A percentile compares a stretch with the other conserved stretches of the same genome.
These are phyloP conservation scores for Theristus sp. DNA, from an alignment of 2,888 invertebrate genomes.

Conservation along the genomic window DNA sequence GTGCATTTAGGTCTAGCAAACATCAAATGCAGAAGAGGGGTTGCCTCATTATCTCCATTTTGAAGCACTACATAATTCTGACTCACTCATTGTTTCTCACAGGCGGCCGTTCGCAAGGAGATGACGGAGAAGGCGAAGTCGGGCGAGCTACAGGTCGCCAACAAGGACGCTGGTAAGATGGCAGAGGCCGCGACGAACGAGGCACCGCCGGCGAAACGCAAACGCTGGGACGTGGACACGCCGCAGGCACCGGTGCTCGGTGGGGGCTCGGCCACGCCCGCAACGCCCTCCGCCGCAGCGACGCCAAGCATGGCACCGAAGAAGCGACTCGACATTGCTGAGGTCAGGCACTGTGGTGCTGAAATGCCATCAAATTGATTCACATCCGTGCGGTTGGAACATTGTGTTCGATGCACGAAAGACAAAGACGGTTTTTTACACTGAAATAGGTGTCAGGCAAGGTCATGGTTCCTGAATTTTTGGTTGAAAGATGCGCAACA, in stretches of 20 bases:
- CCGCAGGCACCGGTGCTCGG: constrained; percentile 10
- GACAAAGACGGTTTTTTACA: too few relatives aligned
- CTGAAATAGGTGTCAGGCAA: too few relatives aligned
- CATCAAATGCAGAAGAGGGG: too few relatives aligned
- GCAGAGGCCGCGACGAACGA: constrained; percentile 41
- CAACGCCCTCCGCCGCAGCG: constrained; percentile 8
- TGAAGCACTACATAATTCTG: too few relatives aligned
- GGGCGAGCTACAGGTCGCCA: constrained; percentile 58
- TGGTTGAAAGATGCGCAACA: too few relatives aligned
- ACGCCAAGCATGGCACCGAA: constrained; percentile 11
- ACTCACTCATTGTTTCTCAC: too few relatives aligned
- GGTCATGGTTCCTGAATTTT: too few relatives aligned
- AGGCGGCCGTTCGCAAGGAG: constrained; percentile 56
- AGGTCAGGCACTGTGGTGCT: too few relatives aligned
- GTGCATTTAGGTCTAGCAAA: too few relatives aligned
- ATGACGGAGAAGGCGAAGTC: constrained; percentile 79
- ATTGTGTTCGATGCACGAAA: too few relatives aligned
- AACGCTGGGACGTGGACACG: constrained; percentile 34
- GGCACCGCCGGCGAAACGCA: constrained; percentile 13
- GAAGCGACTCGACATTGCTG: constrained; percentile 16
- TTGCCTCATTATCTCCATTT: background rate
- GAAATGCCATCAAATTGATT: too few relatives aligned
- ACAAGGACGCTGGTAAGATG: constrained; percentile 61
- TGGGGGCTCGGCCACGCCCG: constrained; percentile 14
- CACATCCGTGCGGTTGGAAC: too few relatives aligned